Percentiles rank a stretch among this genome's conserved stretches.
phyloP scores from a whole-genome alignment of 2,888 invertebrate species.

The Tetragonisca angustula region DNA sequence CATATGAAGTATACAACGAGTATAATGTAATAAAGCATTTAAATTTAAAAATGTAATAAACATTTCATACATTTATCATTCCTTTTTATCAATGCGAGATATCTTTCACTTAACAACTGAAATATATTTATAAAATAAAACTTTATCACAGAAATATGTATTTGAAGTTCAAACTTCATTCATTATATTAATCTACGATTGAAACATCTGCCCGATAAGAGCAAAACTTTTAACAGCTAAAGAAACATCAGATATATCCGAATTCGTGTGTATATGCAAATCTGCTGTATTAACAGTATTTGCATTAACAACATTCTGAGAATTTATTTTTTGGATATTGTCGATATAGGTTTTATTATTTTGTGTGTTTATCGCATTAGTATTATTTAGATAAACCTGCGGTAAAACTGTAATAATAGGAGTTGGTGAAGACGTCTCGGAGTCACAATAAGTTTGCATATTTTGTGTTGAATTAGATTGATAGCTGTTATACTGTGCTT shows the following conservation, averaged over 20 bases:
- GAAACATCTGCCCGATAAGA: conserved; percentile 76
- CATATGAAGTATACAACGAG: conserved; percentile 20
- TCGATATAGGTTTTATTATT: conserved; percentile 67
- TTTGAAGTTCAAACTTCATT: conserved; percentile 9
- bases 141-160: conserved; percentile 71
- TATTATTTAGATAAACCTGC: conserved; percentile 57
- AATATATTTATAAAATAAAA: conserved; percentile 38
- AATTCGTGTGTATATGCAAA: conserved; percentile 62
- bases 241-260: conserved; percentile 65
- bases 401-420: conserved; percentile 69
- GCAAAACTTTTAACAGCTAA: conserved; percentile 71
- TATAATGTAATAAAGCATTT: not conserved
- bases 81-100: conserved; percentile 10
- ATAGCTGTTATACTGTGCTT: conserved; percentile 71
- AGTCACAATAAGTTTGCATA: conserved; percentile 49
- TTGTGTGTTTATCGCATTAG: conserved; percentile 54
- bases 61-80: not conserved
- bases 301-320: conserved; percentile 20
- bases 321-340: conserved; percentile 60
- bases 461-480: conserved; percentile 59
- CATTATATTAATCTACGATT: conserved; percentile 59
- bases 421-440: conserved; percentile 43
- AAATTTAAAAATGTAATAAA: conserved; percentile 12
- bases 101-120: not conserved
- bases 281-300: conserved; percentile 53